A percentile compares a stretch with the other conserved stretches of the same genome.
Conservation (phyloP, 2,113 vertebrate genomes). For the Lophura nycthemera region DNA sequence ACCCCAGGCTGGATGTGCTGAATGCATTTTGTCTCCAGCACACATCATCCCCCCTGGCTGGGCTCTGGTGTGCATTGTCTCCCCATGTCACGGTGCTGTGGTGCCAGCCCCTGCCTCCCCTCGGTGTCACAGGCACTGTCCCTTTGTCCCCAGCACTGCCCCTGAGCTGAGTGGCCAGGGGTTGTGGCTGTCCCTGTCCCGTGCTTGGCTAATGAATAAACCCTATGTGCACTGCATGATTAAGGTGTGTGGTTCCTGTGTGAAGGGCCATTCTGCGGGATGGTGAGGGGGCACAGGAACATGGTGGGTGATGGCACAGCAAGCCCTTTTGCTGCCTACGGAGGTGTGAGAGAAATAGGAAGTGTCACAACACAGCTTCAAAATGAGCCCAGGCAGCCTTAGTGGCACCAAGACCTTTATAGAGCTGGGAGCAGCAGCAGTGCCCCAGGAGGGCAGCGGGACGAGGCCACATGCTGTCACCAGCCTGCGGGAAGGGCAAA, state of each 20-base stretch:
- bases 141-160: neutral
- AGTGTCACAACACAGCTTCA: fast-evolving
- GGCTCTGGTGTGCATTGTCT: neutral
- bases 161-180: neutral
- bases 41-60: neutral
- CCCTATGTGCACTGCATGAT: neutral
- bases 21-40: neutral
- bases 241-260: neutral
- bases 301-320: neutral
- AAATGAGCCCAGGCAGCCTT: constrained; percentile 15
- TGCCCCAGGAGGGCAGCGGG: neutral
- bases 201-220: constrained; percentile 36
- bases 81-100: neutral
- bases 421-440: neutral
- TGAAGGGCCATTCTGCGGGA: neutral
- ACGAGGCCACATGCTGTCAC: neutral
- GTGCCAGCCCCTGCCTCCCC: neutral
- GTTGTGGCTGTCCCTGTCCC: neutral
- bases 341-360: neutral
- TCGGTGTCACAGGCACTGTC: neutral
- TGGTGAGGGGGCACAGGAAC: neutral
- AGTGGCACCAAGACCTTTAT: constrained; percentile 53
- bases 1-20: neutral
- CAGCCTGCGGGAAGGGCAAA: neutral
- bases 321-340: neutral